Base-by-base conservation (phyloP, 2,888 invertebrate genomes). In the Nymphalis polychloros region DNA sequence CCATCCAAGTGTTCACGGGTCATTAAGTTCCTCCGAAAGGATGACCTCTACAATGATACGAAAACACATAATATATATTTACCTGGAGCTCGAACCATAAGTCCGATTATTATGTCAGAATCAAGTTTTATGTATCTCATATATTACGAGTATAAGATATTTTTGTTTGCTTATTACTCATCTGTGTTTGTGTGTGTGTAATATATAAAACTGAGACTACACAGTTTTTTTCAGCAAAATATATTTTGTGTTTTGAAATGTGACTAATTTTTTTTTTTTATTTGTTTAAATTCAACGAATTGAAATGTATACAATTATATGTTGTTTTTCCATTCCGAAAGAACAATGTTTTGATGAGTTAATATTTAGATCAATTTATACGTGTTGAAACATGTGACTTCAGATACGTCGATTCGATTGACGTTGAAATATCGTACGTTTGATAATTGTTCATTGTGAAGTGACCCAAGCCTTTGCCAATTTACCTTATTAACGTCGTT, bases 21-120 rank as follows among this genome's bases (percentile, higher is more conserved):
- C 83, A 83, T 83, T 83, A 81, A 79, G 74, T 79, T 76, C 77
- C 73, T 78, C 78, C 76, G 77, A 75, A 76, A 63, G 63, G 68
- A 68, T 76, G 74, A 63, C 65, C 68, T 63, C 63, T 63, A 60
- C 53, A 48, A 47, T 63, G 63, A 63, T 55, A 53, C 47, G 52
- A 63, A 63, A 47, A 53, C 47, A 62, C 20, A 47, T 41, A 13
- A 13, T 55, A 55, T 55, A 55, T 55, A 17, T 31, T 27, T 55
- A 55, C 27, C 53, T 27, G 17, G n/a, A 31, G 7, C 27, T 17
- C 46, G 52, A 63, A 47, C 46, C 27, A 55, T 20, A 47, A 41
- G 50, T 63, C 20, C 53, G 27, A n/a, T 53, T 47, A 47, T 23
- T 47, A n/a, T 35, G 17, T 50, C n/a, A n/a, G 57, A 41, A 35